A percentile compares a stretch with the other conserved stretches of the same genome.
phyloP scores from a whole-genome alignment of 2,797 vertebrate genomes.

The Alcedo quadribrachys region DNA sequence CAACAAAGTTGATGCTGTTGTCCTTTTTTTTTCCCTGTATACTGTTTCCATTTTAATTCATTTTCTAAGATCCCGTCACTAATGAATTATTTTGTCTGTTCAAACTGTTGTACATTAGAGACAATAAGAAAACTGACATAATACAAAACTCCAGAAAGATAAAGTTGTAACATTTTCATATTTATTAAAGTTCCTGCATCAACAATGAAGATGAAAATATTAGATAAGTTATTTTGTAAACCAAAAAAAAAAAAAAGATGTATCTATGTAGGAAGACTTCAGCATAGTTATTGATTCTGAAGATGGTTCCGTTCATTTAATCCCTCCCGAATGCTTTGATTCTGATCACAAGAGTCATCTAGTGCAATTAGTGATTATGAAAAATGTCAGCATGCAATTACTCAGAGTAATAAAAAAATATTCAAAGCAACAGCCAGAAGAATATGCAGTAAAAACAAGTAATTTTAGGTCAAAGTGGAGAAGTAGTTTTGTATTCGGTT shows the following conservation, averaged over 20 bases:
- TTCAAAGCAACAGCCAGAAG: constrained; percentile 55
- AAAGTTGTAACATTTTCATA: constrained; percentile 34
- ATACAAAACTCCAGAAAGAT: constrained; percentile 45
- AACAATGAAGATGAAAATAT: constrained; percentile 38
- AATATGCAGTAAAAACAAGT: constrained; percentile 21
- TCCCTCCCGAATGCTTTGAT: constrained; percentile 57
- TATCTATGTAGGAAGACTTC: constrained; percentile 43
- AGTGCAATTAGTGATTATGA: constrained; percentile 72
- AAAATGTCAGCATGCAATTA: constrained; percentile 72
- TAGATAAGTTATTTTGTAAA: constrained; percentile 45
- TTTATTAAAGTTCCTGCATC: constrained; percentile 31
- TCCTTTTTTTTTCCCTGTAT: background rate
- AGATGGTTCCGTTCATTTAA: constrained; percentile 70
- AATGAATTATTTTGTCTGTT: constrained; percentile 58
- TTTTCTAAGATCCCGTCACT: constrained; percentile 22
- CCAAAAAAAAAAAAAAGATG: constrained; percentile 20
- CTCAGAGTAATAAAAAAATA: constrained; percentile 70
- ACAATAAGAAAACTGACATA: constrained; percentile 34
- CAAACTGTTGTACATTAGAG: constrained; percentile 36
- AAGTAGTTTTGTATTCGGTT: constrained; percentile 12
- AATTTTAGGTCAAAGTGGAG: constrained; percentile 13
- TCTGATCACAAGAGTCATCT: constrained; percentile 71
- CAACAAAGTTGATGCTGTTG: background rate
- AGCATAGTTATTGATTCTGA: constrained; percentile 67
- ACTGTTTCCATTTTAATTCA: constrained; percentile 36